phyloP scores from a whole-genome alignment of 2,888 invertebrate genomes.

The Xanthorhoe designata region DNA sequence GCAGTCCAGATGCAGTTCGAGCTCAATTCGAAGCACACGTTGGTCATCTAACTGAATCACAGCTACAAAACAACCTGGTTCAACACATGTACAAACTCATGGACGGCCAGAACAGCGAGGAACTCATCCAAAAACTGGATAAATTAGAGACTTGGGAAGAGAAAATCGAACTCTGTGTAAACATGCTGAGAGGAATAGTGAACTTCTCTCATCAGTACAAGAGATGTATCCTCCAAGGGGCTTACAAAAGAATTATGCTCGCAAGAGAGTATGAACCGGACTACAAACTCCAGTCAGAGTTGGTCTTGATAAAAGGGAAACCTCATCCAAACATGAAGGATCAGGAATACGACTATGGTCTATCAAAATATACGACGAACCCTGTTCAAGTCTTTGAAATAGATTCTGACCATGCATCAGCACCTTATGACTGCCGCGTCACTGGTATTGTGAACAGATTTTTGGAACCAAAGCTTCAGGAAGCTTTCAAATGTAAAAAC shows the following conservation, averaged over 20 bases:
- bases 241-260: conserved; percentile 52
- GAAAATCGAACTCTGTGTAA: conserved; percentile 51
- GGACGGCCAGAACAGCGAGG: conserved; percentile 44
- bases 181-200: conserved; percentile 43
- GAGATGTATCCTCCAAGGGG: conserved; percentile 49
- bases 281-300: conserved; percentile 50
- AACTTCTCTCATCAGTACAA: conserved; percentile 53
- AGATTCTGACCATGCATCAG: conserved; percentile 47
- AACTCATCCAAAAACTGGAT: conserved; percentile 46
- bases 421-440: conserved; percentile 48
- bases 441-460: conserved; percentile 53
- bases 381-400: conserved; percentile 50
- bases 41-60: conserved; percentile 48
- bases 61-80: conserved; percentile 52
- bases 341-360: conserved; percentile 50
- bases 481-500: conserved; percentile 48
- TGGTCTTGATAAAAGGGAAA: conserved; percentile 54
- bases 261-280: conserved; percentile 49
- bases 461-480: conserved; percentile 48
- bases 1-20: conserved; percentile 57
- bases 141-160: conserved; percentile 48
- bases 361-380: conserved; percentile 51
- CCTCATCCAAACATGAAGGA: conserved; percentile 45
- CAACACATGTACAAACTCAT: conserved; percentile 55
- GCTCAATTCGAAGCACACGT: conserved; percentile 54